phyloP scores from a whole-genome alignment of 2,797 vertebrate genomes.

The Labeo calbasu region DNA sequence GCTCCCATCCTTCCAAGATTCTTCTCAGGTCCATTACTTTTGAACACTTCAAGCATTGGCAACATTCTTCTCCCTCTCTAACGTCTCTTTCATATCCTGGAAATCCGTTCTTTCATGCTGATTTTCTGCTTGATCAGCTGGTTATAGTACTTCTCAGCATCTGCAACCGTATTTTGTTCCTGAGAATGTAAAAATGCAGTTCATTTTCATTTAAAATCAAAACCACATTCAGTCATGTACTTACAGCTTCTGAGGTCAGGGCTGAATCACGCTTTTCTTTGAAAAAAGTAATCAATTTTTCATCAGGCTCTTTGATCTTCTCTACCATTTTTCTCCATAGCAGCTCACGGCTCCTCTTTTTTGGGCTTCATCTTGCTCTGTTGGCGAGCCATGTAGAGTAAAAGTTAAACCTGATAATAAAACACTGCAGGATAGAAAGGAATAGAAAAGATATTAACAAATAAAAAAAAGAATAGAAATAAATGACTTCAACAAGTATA shows the following conservation, averaged over 20 bases:
- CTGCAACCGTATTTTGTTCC: slow-evolving; percentile 74
- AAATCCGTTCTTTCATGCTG: slow-evolving; percentile 72
- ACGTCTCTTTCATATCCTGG: slow-evolving; percentile 69
- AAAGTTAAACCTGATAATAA: slow-evolving; percentile 72
- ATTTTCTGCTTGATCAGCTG: slow-evolving; percentile 77
- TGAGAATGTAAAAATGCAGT: slow-evolving; percentile 43
- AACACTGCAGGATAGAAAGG: not conserved
- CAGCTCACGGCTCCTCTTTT: slow-evolving; percentile 72
- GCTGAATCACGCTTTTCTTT: slow-evolving; percentile 74
- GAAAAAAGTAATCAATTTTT: slow-evolving; percentile 72
- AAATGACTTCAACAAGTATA: not conserved
- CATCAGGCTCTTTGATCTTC: slow-evolving; percentile 74
- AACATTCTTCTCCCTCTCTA: slow-evolving; percentile 78
- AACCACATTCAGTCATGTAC: slow-evolving; percentile 2
- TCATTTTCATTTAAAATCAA: slow-evolving; percentile 7
- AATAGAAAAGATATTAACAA: not conserved
- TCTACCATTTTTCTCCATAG: slow-evolving; percentile 48
- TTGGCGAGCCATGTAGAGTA: slow-evolving; percentile 73
- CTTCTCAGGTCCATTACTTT: slow-evolving; percentile 72
- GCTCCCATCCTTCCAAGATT: slow-evolving; percentile 77
- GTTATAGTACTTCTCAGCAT: slow-evolving; percentile 75
- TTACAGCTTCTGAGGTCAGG: not conserved
- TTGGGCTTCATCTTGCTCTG: slow-evolving; percentile 77
- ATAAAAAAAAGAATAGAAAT: not conserved
- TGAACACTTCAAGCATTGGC: slow-evolving; percentile 60